Evolutionary conservation across 1,140 invertebrate species (phyloP), one percentile per base, ranked within the genome.

Genomic region (Lasaia peninsularis): DNA sequence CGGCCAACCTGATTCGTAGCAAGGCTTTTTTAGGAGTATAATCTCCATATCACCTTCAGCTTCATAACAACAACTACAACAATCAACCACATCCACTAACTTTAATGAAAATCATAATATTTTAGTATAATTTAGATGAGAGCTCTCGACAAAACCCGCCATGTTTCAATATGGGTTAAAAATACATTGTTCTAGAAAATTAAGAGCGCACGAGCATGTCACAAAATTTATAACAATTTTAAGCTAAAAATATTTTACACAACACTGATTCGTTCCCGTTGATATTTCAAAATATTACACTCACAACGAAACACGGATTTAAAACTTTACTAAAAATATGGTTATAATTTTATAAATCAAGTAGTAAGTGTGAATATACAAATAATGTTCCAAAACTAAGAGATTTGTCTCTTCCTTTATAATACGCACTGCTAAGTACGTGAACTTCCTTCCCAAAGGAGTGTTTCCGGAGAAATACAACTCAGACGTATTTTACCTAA

Each of bases 101-200:
- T 28, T 28, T 28, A 5, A 28, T 28, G 24, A 28, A 28, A 28
- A 28, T 28, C 14, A 37, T n/a, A n/a, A 35, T 7, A 14, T n/a
- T 35, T 14, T 14, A 35, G 4, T 1, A 40, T 14, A 40, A 40
- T 40, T 40, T 40, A 40, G 35, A 2, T 40, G 14, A 40, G 8
- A 40, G 16, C 14, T 40, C 16, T 40, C 35, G 12, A 40, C 16
- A 40, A 9, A 9, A 18, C 37, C 16, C 16, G 37, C 14, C 16
- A 40, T 40, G 37, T 40, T 40, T 40, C 14, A 40, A 40, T 18
- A 40, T 40, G 16, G 37, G 37, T 40, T 40, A 40, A 40, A 40
- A 40, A 40, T 40, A 40, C 37, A 9, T 10, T 18, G 37, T 9
- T 9, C 9, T 7, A 16, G 12, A 40, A 40, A 40, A 40, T 40